Conservation (phyloP, 2,113 vertebrate genomes). For the Paramormyrops kingsleyae region DNA sequence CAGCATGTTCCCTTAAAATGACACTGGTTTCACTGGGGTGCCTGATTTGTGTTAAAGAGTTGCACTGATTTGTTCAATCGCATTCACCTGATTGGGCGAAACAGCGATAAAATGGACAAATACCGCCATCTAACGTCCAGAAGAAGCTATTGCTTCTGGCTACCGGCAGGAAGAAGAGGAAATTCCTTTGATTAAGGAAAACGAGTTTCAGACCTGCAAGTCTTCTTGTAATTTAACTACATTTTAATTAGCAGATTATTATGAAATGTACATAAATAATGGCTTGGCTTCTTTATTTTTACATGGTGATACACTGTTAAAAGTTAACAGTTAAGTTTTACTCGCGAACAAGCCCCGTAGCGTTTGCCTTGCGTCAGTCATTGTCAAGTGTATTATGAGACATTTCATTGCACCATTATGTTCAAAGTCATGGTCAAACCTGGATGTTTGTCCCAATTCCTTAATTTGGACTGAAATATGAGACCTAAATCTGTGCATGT, state of each 20-base stretch:
- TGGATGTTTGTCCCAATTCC: neutral
- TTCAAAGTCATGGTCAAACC: neutral
- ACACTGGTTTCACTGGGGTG: neutral
- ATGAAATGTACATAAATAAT: neutral
- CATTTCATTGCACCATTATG: neutral
- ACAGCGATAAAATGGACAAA: neutral
- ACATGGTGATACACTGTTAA: neutral
- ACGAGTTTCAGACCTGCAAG: neutral
- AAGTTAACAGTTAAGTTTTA: neutral
- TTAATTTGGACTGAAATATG: neutral
- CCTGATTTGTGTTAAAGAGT: neutral
- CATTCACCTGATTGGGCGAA: neutral
- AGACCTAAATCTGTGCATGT: neutral
- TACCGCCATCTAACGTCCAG: constrained; percentile 38
- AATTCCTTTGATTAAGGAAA: neutral
- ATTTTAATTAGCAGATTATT: neutral
- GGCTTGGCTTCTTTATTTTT: neutral
- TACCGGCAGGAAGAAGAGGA: neutral
- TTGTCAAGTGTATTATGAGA: neutral
- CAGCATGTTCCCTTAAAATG: neutral
- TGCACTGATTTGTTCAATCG: neutral
- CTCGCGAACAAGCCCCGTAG: neutral
- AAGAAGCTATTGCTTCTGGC: neutral
- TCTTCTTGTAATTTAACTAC: neutral
- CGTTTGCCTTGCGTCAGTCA: neutral